Evolutionary conservation across 37 sponge, comb jelly and placozoan genomes (phyloP), one percentile per base, ranked within the genome.

Genomic region (Cladorhizidae sp.): DNA sequence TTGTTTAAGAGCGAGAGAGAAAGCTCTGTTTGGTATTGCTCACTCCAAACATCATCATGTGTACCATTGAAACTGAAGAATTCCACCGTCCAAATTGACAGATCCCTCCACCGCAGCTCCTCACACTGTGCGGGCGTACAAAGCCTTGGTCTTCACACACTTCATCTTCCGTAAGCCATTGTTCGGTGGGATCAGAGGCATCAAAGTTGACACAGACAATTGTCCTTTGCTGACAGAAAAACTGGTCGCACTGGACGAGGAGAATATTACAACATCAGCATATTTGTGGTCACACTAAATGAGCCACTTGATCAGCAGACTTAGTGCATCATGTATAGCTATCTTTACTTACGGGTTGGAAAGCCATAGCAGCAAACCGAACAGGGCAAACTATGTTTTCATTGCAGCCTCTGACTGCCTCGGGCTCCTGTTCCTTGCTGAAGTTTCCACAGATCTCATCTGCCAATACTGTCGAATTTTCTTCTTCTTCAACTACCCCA

Each of bases 311-410:
- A 9, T 68, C 38, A 5, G 3, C 26, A 68, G 8, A 37, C 6
- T 68, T 8, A 31, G 3, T 17, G 18, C 15, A 3, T 3, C 39
- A 36, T 68, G 69, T 38, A 12, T 61, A 61, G 12, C 12, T 15
- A 61, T 31, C 39, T n/a, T n/a, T n/a, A 68, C 35, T 68, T 68
- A 68, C 69, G 2, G 69, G 69, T 68, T 18, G 28, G 26, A 68
- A 68, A 38, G 36, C 26, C 15, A 9, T 8, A 68, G 69, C 38
- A 37, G 15, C 3, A 6, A 20, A 68, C 29, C 69, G 21, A 17
- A 33, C 39, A 37, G 69, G 69, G 15, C 69, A 68, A 18, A 37
- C 5, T 3, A 68, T 36, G 22, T 68, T 18, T 31, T 9, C 3
- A 28, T 68, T 68, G 39, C 69, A 68, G 15, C 5, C 39, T 3